Conservation (phyloP, 2,113 vertebrate genomes). For the Astatoreochromis straeleni region DNA sequence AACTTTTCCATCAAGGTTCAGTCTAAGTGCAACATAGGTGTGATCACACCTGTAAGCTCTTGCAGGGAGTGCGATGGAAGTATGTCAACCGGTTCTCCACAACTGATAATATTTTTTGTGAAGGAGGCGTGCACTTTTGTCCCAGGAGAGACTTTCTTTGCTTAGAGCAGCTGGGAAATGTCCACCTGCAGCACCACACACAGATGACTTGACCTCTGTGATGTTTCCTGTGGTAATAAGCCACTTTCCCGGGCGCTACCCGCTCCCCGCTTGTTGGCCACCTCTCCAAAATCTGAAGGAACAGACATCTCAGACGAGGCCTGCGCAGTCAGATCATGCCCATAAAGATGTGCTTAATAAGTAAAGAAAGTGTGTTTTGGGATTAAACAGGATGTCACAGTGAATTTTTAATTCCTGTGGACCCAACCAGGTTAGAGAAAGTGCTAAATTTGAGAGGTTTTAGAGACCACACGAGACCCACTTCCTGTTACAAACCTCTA, state of each 20-base stretch:
- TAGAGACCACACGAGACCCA: background rate
- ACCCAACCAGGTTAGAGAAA: background rate
- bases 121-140: background rate
- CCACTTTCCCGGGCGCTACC: background rate
- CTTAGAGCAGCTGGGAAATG: constrained; percentile 12
- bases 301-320: background rate
- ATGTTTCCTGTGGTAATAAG: constrained; percentile 35
- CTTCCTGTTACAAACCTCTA: background rate
- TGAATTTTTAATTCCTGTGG: background rate
- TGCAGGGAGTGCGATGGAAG: constrained; percentile 14
- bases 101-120: constrained; percentile 12
- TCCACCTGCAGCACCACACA: constrained; percentile 7
- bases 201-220: constrained; percentile 44
- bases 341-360: background rate
- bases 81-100: background rate
- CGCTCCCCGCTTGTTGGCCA: constrained; percentile 6
- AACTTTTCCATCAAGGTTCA: background rate
- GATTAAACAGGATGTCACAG: background rate
- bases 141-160: constrained; percentile 6
- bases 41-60: constrained; percentile 21
- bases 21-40: constrained; percentile 4
- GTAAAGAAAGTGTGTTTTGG: background rate
- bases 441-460: background rate
- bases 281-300: constrained; percentile 7
- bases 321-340: background rate